Percentiles rank a stretch among this genome's conserved stretches.
These are phyloP conservation scores for Beris morrisii DNA, from an alignment of 2,888 invertebrate species.

Conservation along the genomic window DNA sequence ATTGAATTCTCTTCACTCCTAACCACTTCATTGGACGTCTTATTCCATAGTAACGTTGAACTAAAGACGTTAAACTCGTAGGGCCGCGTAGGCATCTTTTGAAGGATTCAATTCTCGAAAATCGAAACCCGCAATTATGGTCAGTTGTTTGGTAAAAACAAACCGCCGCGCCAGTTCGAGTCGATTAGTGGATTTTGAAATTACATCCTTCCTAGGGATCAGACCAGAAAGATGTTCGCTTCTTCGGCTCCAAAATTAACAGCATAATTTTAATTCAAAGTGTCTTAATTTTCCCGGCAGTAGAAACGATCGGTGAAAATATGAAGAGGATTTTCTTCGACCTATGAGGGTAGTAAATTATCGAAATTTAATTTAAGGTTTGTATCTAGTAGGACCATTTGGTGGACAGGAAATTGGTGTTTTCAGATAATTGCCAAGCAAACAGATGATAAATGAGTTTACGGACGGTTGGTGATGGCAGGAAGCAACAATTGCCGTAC, in stretches of 20 bases:
- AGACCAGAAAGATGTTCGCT: too few relatives aligned
- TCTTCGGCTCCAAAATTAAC: too few relatives aligned
- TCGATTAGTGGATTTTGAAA: constrained; percentile 27
- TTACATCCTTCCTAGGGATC: constrained; percentile 1
- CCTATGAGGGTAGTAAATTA: constrained; percentile 12
- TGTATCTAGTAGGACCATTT: constrained; percentile 3
- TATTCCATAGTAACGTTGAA: too few relatives aligned
- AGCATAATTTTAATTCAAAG: too few relatives aligned
- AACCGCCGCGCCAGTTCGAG: constrained; percentile 12
- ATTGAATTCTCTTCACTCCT: neutral
- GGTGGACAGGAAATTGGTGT: constrained; percentile 30
- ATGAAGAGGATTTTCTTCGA: constrained; percentile 2
- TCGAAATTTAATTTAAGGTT: constrained; percentile 31
- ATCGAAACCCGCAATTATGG: constrained; percentile 28
- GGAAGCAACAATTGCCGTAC: neutral
- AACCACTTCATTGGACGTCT: constrained; percentile 16
- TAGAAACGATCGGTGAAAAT: too few relatives aligned
- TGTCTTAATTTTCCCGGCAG: too few relatives aligned
- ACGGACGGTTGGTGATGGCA: constrained; percentile 17
- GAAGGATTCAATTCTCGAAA: constrained; percentile 30
- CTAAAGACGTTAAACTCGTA: too few relatives aligned
- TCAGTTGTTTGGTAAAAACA: constrained; percentile 16
- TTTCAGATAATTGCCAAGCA: constrained; percentile 24
- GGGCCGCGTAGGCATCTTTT: neutral
- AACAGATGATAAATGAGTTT: constrained; percentile 30